These are phyloP conservation scores for Aphis craccivora DNA, from an alignment of 1,140 invertebrate genomes.

Conservation along the genomic window DNA sequence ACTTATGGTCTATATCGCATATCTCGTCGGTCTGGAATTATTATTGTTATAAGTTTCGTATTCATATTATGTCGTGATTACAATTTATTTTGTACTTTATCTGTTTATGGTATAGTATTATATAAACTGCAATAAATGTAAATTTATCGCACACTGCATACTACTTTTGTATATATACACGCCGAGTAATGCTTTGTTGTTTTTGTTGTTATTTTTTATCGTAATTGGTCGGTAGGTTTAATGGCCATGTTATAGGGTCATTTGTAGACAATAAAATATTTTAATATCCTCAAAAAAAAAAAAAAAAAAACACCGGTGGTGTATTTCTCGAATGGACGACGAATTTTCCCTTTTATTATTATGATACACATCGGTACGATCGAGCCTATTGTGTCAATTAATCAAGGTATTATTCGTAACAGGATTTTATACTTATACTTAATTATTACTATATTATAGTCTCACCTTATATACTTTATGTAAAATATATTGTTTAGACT, in stretches of 20 bases:
- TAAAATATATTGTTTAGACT: not conserved
- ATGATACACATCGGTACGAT: not conserved
- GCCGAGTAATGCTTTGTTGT: not conserved
- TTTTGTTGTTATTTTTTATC: not conserved
- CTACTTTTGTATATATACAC: not conserved
- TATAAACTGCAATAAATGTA: conserved; percentile 4
- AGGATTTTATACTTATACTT: not conserved
- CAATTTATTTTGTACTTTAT: not conserved
- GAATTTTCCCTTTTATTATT: not conserved
- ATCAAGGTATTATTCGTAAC: not conserved
- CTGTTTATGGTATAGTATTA: not conserved
- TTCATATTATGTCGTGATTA: conserved; percentile 8
- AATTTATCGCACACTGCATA: not conserved
- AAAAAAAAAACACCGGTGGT: not conserved
- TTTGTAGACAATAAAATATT: conserved; percentile 19
- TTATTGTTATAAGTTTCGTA: conserved; percentile 7
- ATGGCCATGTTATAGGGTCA: not conserved
- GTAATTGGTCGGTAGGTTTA: conserved; percentile 9
- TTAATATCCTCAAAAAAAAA: not conserved
- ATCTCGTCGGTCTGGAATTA: not conserved
- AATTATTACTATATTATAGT: not conserved
- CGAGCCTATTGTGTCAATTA: not conserved
- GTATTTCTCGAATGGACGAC: not conserved
- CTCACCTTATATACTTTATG: not conserved
- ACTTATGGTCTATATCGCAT: not conserved